Evolutionary conservation across 2,797 vertebrate species (phyloP).

Genomic region (Channallabes apus): DNA sequence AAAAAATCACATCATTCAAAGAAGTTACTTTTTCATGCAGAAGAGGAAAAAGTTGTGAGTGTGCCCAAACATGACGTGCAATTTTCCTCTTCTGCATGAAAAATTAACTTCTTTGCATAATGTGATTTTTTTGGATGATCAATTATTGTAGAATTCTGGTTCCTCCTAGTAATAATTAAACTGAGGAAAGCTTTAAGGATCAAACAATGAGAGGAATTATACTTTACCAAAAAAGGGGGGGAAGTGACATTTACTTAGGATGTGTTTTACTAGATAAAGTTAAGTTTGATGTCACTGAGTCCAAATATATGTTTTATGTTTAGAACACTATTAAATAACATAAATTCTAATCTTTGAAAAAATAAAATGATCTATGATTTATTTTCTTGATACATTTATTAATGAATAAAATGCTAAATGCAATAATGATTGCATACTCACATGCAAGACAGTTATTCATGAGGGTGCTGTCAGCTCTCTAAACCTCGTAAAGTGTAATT

Average conservation of each 20-base stretch:
- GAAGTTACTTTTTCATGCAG: no score
- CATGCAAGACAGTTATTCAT: background rate
- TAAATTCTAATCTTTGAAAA: background rate
- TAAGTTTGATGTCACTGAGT: background rate
- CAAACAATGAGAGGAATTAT: background rate
- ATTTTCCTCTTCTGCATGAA: no score
- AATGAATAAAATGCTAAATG: background rate
- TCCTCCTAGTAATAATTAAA: background rate
- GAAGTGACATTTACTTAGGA: no score
- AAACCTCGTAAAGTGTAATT: conserved; percentile 8
- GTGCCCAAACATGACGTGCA: no score
- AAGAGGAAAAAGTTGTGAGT: no score
- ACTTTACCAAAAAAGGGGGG: background rate
- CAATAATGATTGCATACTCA: background rate
- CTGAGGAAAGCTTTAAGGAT: background rate
- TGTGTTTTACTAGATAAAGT: background rate
- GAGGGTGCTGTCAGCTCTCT: background rate
- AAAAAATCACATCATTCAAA: no score
- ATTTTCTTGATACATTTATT: no score
- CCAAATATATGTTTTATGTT: background rate
- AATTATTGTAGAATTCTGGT: background rate
- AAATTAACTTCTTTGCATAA: no score
- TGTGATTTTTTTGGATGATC: background rate
- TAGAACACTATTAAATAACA: background rate
- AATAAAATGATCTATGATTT: background rate